phyloP scores from a whole-genome alignment of 2,888 invertebrate species.

The Notodonta dromedarius region DNA sequence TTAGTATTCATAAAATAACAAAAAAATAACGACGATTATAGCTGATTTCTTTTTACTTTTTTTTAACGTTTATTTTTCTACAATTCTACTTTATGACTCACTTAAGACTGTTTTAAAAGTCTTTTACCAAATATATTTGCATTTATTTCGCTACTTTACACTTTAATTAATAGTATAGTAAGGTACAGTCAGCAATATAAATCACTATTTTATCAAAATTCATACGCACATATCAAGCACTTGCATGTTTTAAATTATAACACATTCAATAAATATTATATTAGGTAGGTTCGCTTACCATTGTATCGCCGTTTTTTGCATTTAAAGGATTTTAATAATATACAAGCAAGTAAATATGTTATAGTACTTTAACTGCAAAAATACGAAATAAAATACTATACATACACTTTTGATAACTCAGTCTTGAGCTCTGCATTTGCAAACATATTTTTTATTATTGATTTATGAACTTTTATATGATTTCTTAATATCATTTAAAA shows the following conservation, averaged over 20 bases:
- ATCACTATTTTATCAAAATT: slow-evolving; percentile 39
- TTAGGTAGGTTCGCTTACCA: slow-evolving; percentile 15
- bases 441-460: slow-evolving; percentile 1
- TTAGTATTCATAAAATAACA: no score
- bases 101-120: slow-evolving; percentile 26
- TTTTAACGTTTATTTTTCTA: background rate
- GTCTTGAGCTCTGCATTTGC: slow-evolving; percentile 11
- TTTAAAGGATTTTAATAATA: slow-evolving; percentile 12
- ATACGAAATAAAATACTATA: slow-evolving; percentile 8
- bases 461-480: background rate
- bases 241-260: slow-evolving; percentile 50
- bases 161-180: slow-evolving; percentile 20
- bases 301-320: slow-evolving; percentile 1
- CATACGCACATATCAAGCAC: slow-evolving; percentile 65
- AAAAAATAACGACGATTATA: no score
- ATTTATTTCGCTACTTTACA: slow-evolving; percentile 5
- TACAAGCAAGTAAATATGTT: slow-evolving; percentile 3
- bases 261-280: slow-evolving; percentile 34
- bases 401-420: slow-evolving; percentile 11
- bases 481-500: slow-evolving; percentile 7
- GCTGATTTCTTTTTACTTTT: no score
- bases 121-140: slow-evolving; percentile 3
- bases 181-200: slow-evolving; percentile 31
- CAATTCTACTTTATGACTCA: background rate
- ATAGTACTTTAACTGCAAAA: slow-evolving; percentile 21